These are phyloP conservation scores for Otis tarda DNA, from an alignment of 2,113 vertebrate genomes.

Conservation along the genomic window DNA sequence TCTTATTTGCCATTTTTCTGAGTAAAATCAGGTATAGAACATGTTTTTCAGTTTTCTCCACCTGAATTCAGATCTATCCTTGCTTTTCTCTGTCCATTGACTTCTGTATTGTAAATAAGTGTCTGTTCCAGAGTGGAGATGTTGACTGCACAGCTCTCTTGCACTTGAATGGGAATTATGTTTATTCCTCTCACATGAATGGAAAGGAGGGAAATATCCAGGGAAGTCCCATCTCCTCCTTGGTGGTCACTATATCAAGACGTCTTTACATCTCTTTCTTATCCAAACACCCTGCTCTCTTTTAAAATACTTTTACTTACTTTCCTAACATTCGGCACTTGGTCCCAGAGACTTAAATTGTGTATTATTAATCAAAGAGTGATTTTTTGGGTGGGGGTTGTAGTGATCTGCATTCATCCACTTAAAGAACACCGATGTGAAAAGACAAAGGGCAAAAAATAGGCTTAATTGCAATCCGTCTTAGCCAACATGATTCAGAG, in stretches of 20 bases:
- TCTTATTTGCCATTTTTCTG: not conserved
- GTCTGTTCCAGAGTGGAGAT: not conserved
- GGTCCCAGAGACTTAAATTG: not conserved
- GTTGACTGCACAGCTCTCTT: not conserved
- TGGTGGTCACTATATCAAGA: not conserved
- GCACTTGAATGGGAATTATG: not conserved
- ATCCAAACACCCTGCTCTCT: not conserved
- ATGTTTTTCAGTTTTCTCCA: not conserved
- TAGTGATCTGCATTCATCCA: not conserved
- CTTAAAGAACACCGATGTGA: not conserved
- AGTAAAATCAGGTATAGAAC: not conserved
- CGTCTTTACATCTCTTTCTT: not conserved
- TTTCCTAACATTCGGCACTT: fast-evolving
- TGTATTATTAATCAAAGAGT: not conserved
- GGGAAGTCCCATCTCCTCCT: not conserved
- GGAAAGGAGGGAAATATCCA: not conserved
- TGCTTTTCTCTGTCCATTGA: not conserved
- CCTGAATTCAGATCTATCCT: not conserved
- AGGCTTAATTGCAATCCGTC: not conserved
- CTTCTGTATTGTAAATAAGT: not conserved
- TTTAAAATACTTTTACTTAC: not conserved
- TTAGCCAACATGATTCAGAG: fast-evolving
- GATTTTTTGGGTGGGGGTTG: not conserved
- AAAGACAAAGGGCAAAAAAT: not conserved
- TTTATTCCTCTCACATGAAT: not conserved